Evolutionary conservation across 2,888 invertebrate genomes (phyloP), one percentile per base, ranked within the genome.

Genomic region (Platycnemis pennipes): DNA sequence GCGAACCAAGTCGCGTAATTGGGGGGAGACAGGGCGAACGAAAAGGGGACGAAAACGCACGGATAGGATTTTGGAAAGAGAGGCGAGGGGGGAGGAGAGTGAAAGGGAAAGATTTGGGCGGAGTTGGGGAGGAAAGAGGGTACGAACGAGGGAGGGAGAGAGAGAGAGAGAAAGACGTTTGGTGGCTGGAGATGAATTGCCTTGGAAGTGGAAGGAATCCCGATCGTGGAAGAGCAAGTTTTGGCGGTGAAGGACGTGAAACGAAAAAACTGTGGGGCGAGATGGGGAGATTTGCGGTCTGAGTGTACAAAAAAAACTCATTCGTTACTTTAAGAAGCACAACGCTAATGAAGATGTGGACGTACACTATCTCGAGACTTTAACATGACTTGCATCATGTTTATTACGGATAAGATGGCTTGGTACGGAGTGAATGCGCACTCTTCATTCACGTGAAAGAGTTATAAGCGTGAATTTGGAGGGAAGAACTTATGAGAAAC

Each of bases 1-100:
- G 91, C 44, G 91, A 63, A 63, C 5, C 63, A 42, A 91, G 63
- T 63, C 42, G 44, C 42, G 63, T 91, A 91, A 91, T 91, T 91
- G 91, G 91, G 91, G 42, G 16, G 19, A 37, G 77, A 77, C 37
- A 77, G 77, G 37, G 77, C 37, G 37, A 37, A 19, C 19, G 37
- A 77, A 16, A 13, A 3, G 31, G 13, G 37, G n/a, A 37, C 31
- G 63, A 77, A 37, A n/a, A 16, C 13, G 77, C 13, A 37, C 31
- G 37, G 77, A 77, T 22, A n/a, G 63, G 63, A 63, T n/a, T 26
- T 16, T 13, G 26, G 63, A 26, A 63, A 7, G 63, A n/a, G 26
- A 26, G 19, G 63, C n/a, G 8, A 31, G 69, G 22, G 77, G 8
- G 77, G n/a, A 37, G n/a, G 77, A 77, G 63, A 63, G 19, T 22